Evolutionary conservation across 1,140 invertebrate species (phyloP), one percentile per base, ranked within the genome.

Genomic region (Dolichoris vasculosae): DNA sequence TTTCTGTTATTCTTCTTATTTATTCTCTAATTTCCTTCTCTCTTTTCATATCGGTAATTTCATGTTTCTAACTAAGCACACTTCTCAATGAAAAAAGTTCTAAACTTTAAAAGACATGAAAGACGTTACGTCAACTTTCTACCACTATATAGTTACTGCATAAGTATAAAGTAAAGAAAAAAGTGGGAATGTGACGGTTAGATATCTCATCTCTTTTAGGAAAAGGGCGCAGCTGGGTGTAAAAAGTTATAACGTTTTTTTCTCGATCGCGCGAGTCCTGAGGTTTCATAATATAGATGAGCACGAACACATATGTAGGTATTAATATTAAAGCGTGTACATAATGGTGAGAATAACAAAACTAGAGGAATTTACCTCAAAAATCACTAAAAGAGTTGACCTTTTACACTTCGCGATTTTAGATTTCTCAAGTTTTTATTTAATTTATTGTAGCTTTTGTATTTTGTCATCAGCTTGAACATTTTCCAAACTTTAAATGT

Each of bases 351-450:
- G 55, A 26, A 51, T 23, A 48, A 35, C 2, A 63, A 83, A 90
- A 90, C 87, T 84, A 55, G 76, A 32, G 83, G 78, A 91, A 90
- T 89, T 89, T 82, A 82, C 86, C 90, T 88, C 87, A 91, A 90
- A 91, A 90, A 87, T n/a, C 67, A 43, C 63, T 84, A 82, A 69
- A 51, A 78, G n/a, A 83, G 4, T 1, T 2, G 69, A 78, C 59
- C 76, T 30, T 38, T 69, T 80, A 46, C 59, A 59, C 4, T n/a
- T 40, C 35, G 64, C 40, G 23, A 78, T 79, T 81, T 15, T 63
- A n/a, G 38, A 11, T 8, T 46, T 75, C 32, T 35, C 32, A 48
- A 35, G 23, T 51, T 69, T 67, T 55, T 69, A 43, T 78, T 69
- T 38, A 69, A 35, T 69, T 15, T 69, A 30, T 15, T 30, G 2